phyloP scores from a whole-genome alignment of 2,113 vertebrate genomes.

The Callipepla squamata region DNA sequence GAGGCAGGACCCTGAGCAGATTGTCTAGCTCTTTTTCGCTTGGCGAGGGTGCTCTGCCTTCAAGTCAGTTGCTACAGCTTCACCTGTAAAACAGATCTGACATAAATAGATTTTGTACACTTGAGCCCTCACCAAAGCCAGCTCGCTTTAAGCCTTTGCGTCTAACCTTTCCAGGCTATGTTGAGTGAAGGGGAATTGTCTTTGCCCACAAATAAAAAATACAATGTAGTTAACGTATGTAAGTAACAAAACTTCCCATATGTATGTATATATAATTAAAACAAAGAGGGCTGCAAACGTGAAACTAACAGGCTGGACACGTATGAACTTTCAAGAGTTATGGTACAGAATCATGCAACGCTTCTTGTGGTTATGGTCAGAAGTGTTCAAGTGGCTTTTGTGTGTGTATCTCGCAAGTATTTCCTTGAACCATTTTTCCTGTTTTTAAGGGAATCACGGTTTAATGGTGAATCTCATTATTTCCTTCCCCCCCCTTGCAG shows the following conservation, averaged over 20 bases:
- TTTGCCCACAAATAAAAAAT: neutral
- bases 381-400: neutral
- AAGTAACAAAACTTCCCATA: neutral
- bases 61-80: conserved; percentile 49
- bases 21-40: neutral
- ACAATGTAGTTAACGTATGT: neutral
- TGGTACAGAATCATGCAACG: neutral
- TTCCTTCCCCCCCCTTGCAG: neutral
- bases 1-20: conserved; percentile 38
- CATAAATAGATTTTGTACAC: neutral
- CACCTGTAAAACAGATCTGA: neutral
- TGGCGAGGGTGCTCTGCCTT: conserved; percentile 23
- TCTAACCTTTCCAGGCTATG: neutral
- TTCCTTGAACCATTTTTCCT: neutral
- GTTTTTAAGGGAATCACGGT: neutral
- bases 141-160: neutral
- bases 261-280: neutral
- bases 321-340: neutral
- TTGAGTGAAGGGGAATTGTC: neutral
- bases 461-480: neutral
- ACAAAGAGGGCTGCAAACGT: neutral
- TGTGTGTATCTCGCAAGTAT: neutral
- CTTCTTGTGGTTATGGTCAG: neutral
- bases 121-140: neutral
- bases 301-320: neutral